A percentile compares a stretch with the other conserved stretches of the same genome.
Evolutionary conservation across 1,140 invertebrate genomes (phyloP).

Genomic region (Lepidostoma basale): DNA sequence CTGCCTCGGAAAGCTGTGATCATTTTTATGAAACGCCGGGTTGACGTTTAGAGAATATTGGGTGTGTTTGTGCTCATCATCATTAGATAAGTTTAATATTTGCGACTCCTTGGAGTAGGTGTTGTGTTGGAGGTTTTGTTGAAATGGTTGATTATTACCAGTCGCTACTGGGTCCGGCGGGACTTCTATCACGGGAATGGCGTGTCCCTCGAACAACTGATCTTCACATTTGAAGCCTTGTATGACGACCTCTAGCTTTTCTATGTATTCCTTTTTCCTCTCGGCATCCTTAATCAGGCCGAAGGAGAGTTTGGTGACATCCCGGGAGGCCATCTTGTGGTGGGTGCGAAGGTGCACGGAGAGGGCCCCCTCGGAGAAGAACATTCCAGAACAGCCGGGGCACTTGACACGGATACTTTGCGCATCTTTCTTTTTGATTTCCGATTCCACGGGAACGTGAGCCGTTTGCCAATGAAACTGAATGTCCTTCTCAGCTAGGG

Average conservation of each 20-base stretch:
- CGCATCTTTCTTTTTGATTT: slow-evolving; percentile 54
- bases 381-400: slow-evolving; percentile 55
- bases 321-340: slow-evolving; percentile 60
- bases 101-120: not conserved
- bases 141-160: not conserved
- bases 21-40: not conserved
- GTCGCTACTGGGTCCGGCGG: slow-evolving; percentile 6
- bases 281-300: slow-evolving; percentile 56
- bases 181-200: slow-evolving; percentile 28
- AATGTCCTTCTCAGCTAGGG: slow-evolving; percentile 57
- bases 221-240: slow-evolving; percentile 37
- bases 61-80: not conserved
- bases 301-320: slow-evolving; percentile 58
- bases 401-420: slow-evolving; percentile 56
- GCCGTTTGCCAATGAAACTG: slow-evolving; percentile 58
- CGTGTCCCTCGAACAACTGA: slow-evolving; percentile 34
- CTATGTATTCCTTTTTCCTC: slow-evolving; percentile 51
- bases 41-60: not conserved
- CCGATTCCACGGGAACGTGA: slow-evolving; percentile 52
- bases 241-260: slow-evolving; percentile 44
- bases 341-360: slow-evolving; percentile 56
- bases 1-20: not conserved
- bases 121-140: not conserved
- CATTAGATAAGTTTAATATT: not conserved
- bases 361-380: slow-evolving; percentile 55